These are phyloP conservation scores for Zaprionus camerounensis DNA, from an alignment of 1,140 invertebrate species.

Conservation along the genomic window DNA sequence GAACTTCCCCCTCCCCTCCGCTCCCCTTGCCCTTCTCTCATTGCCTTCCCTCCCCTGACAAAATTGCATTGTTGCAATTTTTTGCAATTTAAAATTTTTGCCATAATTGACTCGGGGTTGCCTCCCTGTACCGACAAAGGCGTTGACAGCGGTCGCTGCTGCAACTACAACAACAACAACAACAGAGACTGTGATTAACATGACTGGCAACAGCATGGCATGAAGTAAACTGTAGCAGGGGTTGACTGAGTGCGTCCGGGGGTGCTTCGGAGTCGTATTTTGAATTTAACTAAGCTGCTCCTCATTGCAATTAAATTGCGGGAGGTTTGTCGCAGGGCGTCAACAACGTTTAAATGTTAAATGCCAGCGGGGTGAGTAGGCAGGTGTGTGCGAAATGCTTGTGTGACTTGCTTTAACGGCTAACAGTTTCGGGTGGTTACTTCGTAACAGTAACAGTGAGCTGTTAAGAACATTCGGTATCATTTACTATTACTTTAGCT, in stretches of 20 bases:
- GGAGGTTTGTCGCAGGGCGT: conserved; percentile 31
- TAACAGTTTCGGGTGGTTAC: not conserved
- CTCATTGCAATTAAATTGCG: conserved; percentile 65
- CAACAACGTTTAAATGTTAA: conserved; percentile 25
- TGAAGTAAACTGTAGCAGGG: not conserved
- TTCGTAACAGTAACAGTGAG: not conserved
- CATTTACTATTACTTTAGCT: not conserved
- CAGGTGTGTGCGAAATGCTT: conserved; percentile 10
- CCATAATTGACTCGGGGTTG: conserved; percentile 74
- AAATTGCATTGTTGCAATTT: conserved; percentile 66
- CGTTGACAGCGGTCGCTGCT: conserved; percentile 65
- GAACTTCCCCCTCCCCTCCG: conserved; percentile 6
- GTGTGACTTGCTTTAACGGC: not conserved
- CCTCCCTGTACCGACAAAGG: conserved; percentile 39
- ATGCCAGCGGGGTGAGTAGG: not conserved
- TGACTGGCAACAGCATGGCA: conserved; percentile 51
- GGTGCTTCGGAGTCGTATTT: conserved; percentile 33
- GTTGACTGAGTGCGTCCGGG: not conserved
- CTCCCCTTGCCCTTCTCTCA: conserved; percentile 3
- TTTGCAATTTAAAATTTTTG: conserved; percentile 79
- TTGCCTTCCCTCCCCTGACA: not conserved
- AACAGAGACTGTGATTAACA: conserved; percentile 66
- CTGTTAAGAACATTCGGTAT: not conserved
- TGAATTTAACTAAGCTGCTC: conserved; percentile 36
- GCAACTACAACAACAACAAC: conserved; percentile 26